phyloP scores from a whole-genome alignment of 2,113 vertebrate species.

The Eublepharis macularius region DNA sequence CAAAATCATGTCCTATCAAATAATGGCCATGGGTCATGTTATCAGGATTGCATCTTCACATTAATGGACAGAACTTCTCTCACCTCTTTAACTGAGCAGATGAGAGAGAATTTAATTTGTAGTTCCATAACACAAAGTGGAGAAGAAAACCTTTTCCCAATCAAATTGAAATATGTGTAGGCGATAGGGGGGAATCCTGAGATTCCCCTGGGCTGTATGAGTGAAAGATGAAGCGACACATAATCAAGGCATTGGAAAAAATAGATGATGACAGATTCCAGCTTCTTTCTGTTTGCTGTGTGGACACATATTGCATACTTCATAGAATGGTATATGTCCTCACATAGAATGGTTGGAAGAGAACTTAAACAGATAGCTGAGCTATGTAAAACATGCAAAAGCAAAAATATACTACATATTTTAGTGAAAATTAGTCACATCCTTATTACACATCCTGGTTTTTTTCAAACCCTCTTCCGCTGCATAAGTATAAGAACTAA shows the following conservation, averaged over 20 bases:
- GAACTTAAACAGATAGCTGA: background rate
- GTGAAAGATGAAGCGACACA: background rate
- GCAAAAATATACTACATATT: slow-evolving; percentile 5
- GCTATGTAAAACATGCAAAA: background rate
- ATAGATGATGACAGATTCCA: background rate
- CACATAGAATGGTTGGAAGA: background rate
- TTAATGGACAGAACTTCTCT: background rate
- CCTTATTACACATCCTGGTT: background rate
- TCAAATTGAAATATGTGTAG: background rate
- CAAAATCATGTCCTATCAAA: background rate
- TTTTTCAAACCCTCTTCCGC: background rate
- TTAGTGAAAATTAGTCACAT: slow-evolving; percentile 13
- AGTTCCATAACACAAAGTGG: background rate
- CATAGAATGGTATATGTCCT: background rate
- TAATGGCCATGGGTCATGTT: background rate
- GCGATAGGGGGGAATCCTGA: background rate
- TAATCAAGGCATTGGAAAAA: slow-evolving; percentile 22
- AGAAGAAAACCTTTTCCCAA: background rate
- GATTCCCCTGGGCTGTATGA: background rate
- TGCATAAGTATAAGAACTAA: background rate
- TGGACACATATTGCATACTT: background rate
- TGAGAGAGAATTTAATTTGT: background rate
- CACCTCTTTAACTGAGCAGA: background rate
- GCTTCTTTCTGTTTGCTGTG: background rate
- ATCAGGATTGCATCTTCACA: background rate